These are phyloP conservation scores for Apodemia zela DNA, from an alignment of 2,888 invertebrate species.

Conservation along the genomic window DNA sequence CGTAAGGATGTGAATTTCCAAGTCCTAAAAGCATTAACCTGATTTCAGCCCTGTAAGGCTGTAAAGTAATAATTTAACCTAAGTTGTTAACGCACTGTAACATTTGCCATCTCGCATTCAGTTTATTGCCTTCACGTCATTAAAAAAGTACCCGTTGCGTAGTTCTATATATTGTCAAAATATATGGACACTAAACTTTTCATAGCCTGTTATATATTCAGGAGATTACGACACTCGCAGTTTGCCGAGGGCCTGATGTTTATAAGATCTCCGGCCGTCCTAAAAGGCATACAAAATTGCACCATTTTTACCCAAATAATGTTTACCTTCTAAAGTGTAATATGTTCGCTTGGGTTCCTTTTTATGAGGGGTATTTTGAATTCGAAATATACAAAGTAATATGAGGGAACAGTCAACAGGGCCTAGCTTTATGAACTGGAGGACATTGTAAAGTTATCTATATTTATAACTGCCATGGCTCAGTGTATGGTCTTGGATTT, in stretches of 20 bases:
- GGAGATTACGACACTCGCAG: slow-evolving; percentile 59
- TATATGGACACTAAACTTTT: slow-evolving; percentile 69
- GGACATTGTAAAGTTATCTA: neutral
- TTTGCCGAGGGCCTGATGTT: slow-evolving; percentile 31
- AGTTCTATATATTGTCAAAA: slow-evolving; percentile 47
- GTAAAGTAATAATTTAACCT: neutral
- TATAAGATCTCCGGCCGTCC: slow-evolving; percentile 14
- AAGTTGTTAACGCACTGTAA: neutral
- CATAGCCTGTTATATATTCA: slow-evolving; percentile 64
- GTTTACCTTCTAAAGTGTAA: slow-evolving; percentile 16
- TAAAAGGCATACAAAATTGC: slow-evolving; percentile 14
- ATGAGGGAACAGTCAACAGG: neutral
- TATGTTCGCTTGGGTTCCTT: slow-evolving; percentile 4
- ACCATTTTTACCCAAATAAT: slow-evolving; percentile 13
- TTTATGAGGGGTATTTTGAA: slow-evolving; percentile 6
- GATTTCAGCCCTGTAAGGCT: neutral
- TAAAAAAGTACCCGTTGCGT: slow-evolving; percentile 10
- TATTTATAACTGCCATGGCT: too few relatives aligned
- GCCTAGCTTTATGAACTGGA: neutral
- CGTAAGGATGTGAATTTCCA: too few relatives aligned
- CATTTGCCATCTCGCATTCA: neutral
- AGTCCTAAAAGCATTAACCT: neutral
- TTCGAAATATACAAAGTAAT: slow-evolving; percentile 11
- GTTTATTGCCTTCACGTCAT: slow-evolving; percentile 7
- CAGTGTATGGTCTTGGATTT: too few relatives aligned